Evolutionary conservation across 2,113 vertebrate genomes (phyloP), one percentile per base, ranked within the genome.

Genomic region (Ahaetulla prasina): DNA sequence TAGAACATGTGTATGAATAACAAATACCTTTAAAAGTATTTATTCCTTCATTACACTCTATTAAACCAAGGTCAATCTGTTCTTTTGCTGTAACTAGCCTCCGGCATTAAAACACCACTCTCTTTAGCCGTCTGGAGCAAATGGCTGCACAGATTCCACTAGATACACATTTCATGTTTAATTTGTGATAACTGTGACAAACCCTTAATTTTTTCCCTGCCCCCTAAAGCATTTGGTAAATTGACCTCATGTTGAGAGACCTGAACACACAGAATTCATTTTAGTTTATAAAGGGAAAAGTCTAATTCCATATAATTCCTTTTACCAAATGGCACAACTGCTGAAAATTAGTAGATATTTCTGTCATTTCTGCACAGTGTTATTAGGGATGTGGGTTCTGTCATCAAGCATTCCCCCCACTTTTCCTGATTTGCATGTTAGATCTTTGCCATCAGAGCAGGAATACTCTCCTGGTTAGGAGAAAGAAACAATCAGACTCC

Each of bases 341-440:
- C 3, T 80, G 74, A 80, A 80, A 80, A 43, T 39, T 80, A 43
- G 35, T 80, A 80, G 3, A 80, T 80, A 43, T 80, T 43, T 43
- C 20, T 80, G 74, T 43, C 18, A 20, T 80, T 80, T 39, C 68
- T 39, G 16, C 35, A 80, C 68, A 39, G 16, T 80, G 35, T 43
- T 8, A 22, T 80, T 80, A 4, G 35, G 18, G 18, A 80, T 39
- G 74, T 80, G 74, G 20, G 18, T 20, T 80, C 35, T 43, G 35
- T 80, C 18, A 80, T 80, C 8, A 30, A n/a, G 1, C 2, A 4
- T 14, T 1, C 3, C 2, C 23, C 8, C 2, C 0, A 0, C 8
- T 80, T 80, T 80, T 80, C 35, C 20, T 20, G 20, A 80, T 39
- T 39, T 80, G n/a, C 68, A 39, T 35, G 7, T 18, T 74, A 74